Evolutionary conservation across 2,797 vertebrate species (phyloP).

Genomic region (Pseudochaenichthys georgianus): DNA sequence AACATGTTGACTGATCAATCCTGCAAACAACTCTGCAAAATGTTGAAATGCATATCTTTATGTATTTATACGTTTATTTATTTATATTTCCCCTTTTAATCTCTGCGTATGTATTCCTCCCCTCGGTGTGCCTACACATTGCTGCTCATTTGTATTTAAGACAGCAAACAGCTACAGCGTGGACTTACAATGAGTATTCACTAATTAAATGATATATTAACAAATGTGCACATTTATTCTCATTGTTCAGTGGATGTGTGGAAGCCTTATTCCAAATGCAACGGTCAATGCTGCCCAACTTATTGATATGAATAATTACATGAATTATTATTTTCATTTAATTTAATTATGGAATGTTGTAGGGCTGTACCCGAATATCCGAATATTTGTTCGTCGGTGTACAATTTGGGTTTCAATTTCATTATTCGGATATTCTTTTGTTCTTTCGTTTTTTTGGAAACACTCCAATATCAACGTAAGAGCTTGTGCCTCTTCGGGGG

Average conservation of each 20-base stretch:
- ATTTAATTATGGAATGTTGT: too few relatives aligned
- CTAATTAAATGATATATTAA: too few relatives aligned
- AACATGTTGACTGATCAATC: neutral
- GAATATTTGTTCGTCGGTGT: too few relatives aligned
- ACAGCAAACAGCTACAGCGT: constrained; percentile 12
- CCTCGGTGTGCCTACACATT: constrained; percentile 8
- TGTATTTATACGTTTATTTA: neutral
- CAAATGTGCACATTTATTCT: too few relatives aligned
- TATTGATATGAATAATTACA: neutral
- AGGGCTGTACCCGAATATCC: too few relatives aligned
- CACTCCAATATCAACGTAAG: too few relatives aligned
- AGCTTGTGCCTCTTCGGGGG: too few relatives aligned
- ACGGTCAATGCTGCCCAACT: neutral
- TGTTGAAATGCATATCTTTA: neutral
- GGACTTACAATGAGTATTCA: neutral
- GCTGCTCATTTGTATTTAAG: constrained; percentile 13
- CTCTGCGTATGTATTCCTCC: neutral
- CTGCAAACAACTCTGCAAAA: too few relatives aligned
- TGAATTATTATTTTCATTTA: too few relatives aligned
- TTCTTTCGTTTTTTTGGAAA: too few relatives aligned
- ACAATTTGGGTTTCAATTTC: too few relatives aligned
- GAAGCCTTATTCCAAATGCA: neutral
- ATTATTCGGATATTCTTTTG: too few relatives aligned
- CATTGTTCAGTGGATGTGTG: neutral
- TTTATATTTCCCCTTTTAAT: neutral